Evolutionary conservation across 2,888 invertebrate species (phyloP), one percentile per base, ranked within the genome.

Genomic region (Plebejus melissa): DNA sequence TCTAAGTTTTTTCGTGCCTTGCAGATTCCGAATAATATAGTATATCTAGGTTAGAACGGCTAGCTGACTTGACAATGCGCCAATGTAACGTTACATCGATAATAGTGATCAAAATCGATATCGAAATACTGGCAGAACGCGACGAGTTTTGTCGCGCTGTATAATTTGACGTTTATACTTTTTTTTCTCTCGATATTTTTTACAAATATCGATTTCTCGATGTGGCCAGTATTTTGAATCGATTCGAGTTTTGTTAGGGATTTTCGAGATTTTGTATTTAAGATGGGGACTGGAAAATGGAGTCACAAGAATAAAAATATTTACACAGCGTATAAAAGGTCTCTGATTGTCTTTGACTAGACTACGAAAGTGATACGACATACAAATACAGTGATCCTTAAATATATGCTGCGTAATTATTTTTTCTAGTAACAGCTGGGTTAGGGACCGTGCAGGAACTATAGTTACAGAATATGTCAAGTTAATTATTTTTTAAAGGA

Each of bases 21-120:
- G 4, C 13, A 32, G 4, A 13, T 36, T 36, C 32, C 13, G 32
- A 2, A 65, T 32, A 60, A 6, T 65, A 28, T 60, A 9, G 11
- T 9, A 11, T 4, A 32, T 65, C 65, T 65, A 32, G 32, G 32
- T 16, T 65, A 65, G 13, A 36, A 32, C 13, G 32, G 65, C 32
- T 65, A 65, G 65, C 28, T 28, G 28, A 78, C 78, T 90, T 89
- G 91, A 90, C 90, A 90, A 90, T 90, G 91, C 90, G 91, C 91
- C 90, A 72, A 78, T 79, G 76, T 80, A 75, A 41, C 32, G 11
- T 28, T 54, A 72, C 72, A 72, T 72, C 72, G 72, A 72, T 32
- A 50, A 76, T 65, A 76, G 41, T 22, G 74, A 74, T 65, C 60
- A 11, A 65, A 76, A 74, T 71, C 50, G 58, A 74, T 76, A 36